phyloP scores from a whole-genome alignment of 2,113 vertebrate species.

The Petromus typicus region DNA sequence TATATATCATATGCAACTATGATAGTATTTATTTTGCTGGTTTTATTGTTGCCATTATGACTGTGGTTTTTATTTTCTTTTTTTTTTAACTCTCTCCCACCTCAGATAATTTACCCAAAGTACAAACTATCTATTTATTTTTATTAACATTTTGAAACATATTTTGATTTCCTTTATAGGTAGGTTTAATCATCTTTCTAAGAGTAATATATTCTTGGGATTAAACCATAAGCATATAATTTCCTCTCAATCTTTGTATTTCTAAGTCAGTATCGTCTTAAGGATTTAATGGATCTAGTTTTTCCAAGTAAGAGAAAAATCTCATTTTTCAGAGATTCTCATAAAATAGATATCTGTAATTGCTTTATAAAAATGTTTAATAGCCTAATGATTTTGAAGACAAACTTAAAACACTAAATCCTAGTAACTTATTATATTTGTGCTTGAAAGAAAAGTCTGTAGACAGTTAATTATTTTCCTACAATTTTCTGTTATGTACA shows the following conservation, averaged over 20 bases:
- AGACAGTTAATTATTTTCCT: not conserved
- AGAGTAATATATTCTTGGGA: not conserved
- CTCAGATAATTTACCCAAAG: not conserved
- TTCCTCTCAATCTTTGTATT: not conserved
- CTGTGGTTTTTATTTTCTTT: not conserved
- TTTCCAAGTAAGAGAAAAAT: not conserved
- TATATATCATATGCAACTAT: not conserved
- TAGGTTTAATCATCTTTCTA: not conserved
- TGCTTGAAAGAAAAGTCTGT: not conserved
- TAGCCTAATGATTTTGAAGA: conserved; percentile 32
- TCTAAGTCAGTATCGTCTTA: not conserved
- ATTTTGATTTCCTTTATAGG: not conserved
- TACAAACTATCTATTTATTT: not conserved
- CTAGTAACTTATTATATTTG: not conserved
- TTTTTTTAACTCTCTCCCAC: not conserved
- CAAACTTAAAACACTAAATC: not conserved
- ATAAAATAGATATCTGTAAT: not conserved
- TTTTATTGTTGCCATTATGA: not conserved
- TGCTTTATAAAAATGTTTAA: not conserved
- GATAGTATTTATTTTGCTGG: not conserved
- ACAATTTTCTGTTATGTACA: not conserved
- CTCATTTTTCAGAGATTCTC: not conserved
- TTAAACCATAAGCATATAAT: not conserved
- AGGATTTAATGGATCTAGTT: not conserved
- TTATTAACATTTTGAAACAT: not conserved